These are phyloP conservation scores for Tetrax tetrax DNA, from an alignment of 2,113 vertebrate genomes.

Conservation along the genomic window DNA sequence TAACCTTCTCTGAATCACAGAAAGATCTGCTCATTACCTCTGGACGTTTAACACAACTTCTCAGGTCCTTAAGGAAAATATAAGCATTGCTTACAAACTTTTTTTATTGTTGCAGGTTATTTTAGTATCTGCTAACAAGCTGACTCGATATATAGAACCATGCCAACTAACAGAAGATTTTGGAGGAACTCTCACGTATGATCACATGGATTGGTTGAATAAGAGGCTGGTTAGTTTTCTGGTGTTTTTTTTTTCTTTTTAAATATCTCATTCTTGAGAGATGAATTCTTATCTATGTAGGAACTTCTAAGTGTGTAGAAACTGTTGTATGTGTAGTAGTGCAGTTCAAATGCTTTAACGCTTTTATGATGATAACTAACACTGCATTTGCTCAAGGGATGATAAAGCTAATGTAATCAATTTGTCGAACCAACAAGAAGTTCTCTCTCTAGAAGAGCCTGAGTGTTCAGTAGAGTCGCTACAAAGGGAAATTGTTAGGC, in stretches of 20 bases:
- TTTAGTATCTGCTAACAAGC: slow-evolving; percentile 97
- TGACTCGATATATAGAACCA: slow-evolving; percentile 97
- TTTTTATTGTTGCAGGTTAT: slow-evolving; percentile 85
- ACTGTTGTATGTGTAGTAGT: neutral
- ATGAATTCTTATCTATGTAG: neutral
- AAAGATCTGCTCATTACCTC: neutral
- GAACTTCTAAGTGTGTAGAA: neutral
- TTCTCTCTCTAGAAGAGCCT: neutral
- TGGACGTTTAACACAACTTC: neutral
- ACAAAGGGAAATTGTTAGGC: neutral
- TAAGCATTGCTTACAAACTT: neutral
- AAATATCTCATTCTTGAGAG: neutral
- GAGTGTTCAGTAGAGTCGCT: neutral
- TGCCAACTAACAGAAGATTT: slow-evolving; percentile 97
- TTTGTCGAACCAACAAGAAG: neutral
- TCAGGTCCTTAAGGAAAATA: neutral
- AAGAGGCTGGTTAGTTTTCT: slow-evolving; percentile 90
- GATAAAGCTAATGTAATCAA: neutral
- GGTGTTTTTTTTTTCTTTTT: neutral
- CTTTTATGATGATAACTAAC: neutral
- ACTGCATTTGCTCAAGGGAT: neutral
- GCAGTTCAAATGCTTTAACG: neutral
- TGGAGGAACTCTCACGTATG: slow-evolving; percentile 94
- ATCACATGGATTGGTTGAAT: slow-evolving; percentile 98
- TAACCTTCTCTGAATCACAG: neutral